phyloP scores from a whole-genome alignment of 2,888 invertebrate species.

The Drosophila quinaria region DNA sequence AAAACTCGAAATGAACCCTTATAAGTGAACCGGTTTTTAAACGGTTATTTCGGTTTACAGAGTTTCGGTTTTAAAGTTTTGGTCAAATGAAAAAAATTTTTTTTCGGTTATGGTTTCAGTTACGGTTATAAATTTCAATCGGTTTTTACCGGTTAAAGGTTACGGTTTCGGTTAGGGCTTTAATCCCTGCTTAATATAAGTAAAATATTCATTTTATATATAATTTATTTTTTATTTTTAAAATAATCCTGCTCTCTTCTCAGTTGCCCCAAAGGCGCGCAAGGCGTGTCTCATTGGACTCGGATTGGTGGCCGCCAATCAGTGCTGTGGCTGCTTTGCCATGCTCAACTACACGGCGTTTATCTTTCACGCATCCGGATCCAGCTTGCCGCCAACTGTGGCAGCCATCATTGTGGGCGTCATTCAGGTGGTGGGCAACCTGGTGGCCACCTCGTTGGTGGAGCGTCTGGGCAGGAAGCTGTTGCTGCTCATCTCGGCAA shows the following conservation, averaged over 20 bases:
- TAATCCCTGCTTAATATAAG: no score
- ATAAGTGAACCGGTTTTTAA: no score
- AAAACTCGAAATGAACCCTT: no score
- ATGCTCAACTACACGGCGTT: conserved; percentile 84
- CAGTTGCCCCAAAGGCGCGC: conserved; percentile 74
- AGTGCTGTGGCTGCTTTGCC: conserved; percentile 84
- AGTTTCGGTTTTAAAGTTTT: no score
- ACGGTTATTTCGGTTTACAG: no score
- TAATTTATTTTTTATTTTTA: background rate
- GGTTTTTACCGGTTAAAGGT: no score
- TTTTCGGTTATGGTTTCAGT: no score
- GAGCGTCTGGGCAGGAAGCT: conserved; percentile 84
- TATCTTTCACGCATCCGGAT: conserved; percentile 83
- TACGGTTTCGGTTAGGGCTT: no score
- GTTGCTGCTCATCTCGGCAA: conserved; percentile 71
- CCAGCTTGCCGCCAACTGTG: conserved; percentile 78
- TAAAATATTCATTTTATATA: no score
- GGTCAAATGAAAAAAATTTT: no score
- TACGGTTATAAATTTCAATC: no score
- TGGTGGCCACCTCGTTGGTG: conserved; percentile 82
- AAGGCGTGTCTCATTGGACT: conserved; percentile 83
- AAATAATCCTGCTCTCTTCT: background rate
- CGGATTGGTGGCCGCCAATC: conserved; percentile 80
- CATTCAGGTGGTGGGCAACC: conserved; percentile 84
- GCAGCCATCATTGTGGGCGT: conserved; percentile 83